Evolutionary conservation across 2,888 invertebrate species (phyloP), one percentile per base, ranked within the genome.

Genomic region (Melieria picta): DNA sequence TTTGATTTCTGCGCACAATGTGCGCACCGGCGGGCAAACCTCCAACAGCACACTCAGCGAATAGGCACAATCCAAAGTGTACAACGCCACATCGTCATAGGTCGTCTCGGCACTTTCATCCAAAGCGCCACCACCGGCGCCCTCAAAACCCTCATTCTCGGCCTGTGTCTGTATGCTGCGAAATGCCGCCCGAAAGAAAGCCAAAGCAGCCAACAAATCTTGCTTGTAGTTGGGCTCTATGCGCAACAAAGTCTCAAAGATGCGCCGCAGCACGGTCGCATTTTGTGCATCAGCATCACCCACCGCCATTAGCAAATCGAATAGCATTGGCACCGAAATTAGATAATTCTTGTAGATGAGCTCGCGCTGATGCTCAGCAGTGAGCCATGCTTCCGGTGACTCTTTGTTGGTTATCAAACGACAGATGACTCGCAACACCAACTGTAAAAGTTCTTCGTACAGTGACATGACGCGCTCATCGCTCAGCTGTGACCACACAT

Each of bases 351-450:
- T 89, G 84, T 95, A 95, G 63, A 96, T 82, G n/a, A 94, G 81
- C 6, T 91, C 89, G 0, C 91, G 92, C 87, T 93, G 91, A 71
- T 89, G 90, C 55, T 89, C 87, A 66, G 90, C 90, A 3, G 88
- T 89, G 83, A 95, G 91, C 89, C 91, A 92, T 76, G 89, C 89
- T 3, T 86, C 93, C 86, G 91, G 90, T 13, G 92, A 92, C 84
- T 95, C 94, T 79, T 91, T 92, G 84, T 92, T 92, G 10, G 94
- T 95, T 9, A 94, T 89, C 77, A 97, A 89, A 79, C 97, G 90
- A 77, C 93, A 90, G 80, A 93, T 92, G 7, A 94, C 88, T 42
- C 92, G 87, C 64, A 95, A 91, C 68, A 94, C 90, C 66, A 89
- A 89, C 73, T 90, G 88, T 56, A 94, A 89, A 60, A 91, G 88